Conservation (phyloP, 2,113 vertebrate genomes). For the Parus major region DNA sequence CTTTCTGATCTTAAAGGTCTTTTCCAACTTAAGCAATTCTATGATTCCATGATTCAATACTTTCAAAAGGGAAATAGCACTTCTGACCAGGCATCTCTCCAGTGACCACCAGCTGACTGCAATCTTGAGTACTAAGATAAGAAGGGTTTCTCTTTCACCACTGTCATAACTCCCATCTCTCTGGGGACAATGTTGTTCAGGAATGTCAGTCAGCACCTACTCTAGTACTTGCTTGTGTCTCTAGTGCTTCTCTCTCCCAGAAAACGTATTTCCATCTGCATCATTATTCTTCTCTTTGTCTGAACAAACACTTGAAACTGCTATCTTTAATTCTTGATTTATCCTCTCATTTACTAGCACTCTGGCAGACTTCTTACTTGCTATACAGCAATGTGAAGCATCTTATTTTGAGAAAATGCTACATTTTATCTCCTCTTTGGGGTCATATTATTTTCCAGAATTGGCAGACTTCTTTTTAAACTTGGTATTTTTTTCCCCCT, state of each 20-base stretch:
- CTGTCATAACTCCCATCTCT: background rate
- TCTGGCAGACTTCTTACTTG: background rate
- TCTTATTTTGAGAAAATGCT: slow-evolving; percentile 36
- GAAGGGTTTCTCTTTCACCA: background rate
- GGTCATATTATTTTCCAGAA: slow-evolving; percentile 49
- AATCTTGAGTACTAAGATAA: background rate
- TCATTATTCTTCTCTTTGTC: background rate
- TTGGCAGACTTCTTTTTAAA: slow-evolving; percentile 42
- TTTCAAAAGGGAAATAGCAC: background rate
- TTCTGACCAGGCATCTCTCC: background rate
- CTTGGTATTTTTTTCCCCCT: background rate
- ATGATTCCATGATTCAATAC: background rate
- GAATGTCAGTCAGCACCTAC: background rate
- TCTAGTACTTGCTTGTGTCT: background rate
- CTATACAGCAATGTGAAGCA: background rate
- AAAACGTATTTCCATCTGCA: background rate
- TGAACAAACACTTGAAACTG: background rate
- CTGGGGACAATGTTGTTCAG: background rate
- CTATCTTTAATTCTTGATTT: slow-evolving; percentile 3
- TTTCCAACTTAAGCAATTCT: background rate
- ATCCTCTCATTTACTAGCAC: background rate
- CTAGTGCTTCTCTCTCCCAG: background rate
- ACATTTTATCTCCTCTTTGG: slow-evolving; percentile 7
- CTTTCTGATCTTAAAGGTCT: background rate
- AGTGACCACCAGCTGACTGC: background rate